Conservation (phyloP, 2,888 invertebrate species). For the Cerastis leucographa region DNA sequence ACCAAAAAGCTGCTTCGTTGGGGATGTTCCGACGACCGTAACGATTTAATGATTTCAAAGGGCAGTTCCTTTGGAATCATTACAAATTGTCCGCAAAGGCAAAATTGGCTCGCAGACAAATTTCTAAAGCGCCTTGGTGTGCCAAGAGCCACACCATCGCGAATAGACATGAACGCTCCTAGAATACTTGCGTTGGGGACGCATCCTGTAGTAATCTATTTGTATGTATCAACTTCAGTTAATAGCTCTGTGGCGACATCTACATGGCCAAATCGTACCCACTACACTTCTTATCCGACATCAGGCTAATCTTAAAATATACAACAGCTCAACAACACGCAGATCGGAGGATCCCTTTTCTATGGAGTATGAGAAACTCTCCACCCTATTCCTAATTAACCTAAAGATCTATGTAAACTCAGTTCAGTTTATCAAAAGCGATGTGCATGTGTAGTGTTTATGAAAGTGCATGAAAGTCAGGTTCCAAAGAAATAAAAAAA, state of each 20-base stretch:
- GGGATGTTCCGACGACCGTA: neutral
- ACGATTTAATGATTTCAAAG: too few species aligned
- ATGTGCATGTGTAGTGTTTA: slow-evolving; percentile 38
- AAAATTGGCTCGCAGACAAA: neutral
- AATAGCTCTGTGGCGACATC: neutral
- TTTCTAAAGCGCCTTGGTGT: neutral
- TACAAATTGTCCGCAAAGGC: neutral
- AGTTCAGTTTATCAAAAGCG: slow-evolving; percentile 7
- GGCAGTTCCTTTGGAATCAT: neutral
- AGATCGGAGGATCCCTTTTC: neutral
- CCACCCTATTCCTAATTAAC: slow-evolving; percentile 1
- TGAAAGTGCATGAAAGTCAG: slow-evolving; percentile 22
- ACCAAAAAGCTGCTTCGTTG: neutral
- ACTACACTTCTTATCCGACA: neutral
- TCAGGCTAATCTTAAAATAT: neutral
- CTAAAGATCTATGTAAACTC: neutral
- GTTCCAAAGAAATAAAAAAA: slow-evolving; percentile 29
- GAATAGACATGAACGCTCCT: neutral
- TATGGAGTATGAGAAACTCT: neutral
- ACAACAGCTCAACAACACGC: neutral
- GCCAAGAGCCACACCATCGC: neutral
- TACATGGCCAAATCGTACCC: neutral
- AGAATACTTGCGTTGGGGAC: neutral
- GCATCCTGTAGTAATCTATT: slow-evolving; percentile 5
- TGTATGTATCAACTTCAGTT: neutral